These are phyloP conservation scores for Regulus satrapa DNA, from an alignment of 2,113 vertebrate genomes.

Conservation along the genomic window DNA sequence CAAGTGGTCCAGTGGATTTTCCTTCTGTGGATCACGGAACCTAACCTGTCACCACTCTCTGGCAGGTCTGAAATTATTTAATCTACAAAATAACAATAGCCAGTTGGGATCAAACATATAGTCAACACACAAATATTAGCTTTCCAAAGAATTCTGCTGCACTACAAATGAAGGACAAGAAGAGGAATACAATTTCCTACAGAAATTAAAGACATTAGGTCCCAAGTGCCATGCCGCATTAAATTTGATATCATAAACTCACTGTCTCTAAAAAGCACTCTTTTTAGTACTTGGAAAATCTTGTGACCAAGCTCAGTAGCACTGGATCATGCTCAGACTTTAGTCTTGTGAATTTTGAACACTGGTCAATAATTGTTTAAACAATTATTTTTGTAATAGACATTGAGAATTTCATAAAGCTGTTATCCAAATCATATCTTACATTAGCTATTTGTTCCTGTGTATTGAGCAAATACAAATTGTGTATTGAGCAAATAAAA, in stretches of 20 bases:
- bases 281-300: neutral
- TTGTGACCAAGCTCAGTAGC: neutral
- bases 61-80: neutral
- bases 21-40: neutral
- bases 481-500: neutral
- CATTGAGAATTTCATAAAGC: neutral
- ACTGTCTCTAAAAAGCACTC: neutral
- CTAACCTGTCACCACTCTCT: neutral
- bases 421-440: neutral
- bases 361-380: no score
- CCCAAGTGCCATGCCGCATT: neutral
- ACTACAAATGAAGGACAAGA: neutral
- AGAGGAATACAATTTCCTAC: neutral
- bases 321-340: neutral
- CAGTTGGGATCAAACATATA: neutral
- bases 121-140: neutral
- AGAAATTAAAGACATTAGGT: neutral
- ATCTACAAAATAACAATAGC: neutral
- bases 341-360: neutral
- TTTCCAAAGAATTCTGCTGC: neutral
- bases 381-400: neutral
- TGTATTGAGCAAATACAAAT: neutral
- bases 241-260: neutral
- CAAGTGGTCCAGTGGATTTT: neutral
- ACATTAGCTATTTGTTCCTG: neutral